Evolutionary conservation across 2,888 invertebrate genomes (phyloP).

Genomic region (Coenonympha glycerion): DNA sequence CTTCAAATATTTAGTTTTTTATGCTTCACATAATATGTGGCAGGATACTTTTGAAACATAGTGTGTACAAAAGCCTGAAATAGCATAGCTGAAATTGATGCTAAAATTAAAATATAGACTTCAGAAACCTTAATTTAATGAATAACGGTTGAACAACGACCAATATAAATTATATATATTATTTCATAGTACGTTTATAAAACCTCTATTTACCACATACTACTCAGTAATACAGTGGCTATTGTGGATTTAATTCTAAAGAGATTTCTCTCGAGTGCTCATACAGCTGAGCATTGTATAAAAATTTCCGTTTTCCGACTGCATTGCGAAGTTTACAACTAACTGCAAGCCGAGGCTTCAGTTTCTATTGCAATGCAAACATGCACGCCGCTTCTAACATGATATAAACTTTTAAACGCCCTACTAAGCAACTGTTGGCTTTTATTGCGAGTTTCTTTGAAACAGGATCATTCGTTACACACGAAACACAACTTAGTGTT

Average conservation of each 20-base stretch:
- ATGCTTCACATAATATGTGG: too few species aligned
- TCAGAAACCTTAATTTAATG: too few species aligned
- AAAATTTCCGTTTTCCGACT: conserved; percentile 3
- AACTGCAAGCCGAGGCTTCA: not conserved
- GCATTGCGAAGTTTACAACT: not conserved
- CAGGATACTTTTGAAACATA: too few species aligned
- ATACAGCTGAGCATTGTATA: not conserved
- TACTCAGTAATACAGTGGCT: not conserved
- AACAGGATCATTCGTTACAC: not conserved
- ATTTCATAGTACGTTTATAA: too few species aligned
- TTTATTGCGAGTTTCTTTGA: not conserved
- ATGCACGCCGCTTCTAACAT: not conserved
- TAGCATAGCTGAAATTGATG: too few species aligned
- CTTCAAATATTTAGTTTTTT: too few species aligned
- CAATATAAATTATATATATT: too few species aligned
- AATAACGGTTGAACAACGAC: too few species aligned
- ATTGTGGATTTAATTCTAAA: not conserved
- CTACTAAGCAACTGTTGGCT: conserved; percentile 1
- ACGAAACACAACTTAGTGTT: not conserved
- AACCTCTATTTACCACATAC: too few species aligned
- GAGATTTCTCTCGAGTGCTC: not conserved
- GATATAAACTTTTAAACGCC: not conserved
- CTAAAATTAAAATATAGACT: too few species aligned
- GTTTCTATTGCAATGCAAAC: conserved; percentile 5
- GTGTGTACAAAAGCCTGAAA: too few species aligned